phyloP scores from a whole-genome alignment of 2,113 vertebrate species.

The Fulica atra region DNA sequence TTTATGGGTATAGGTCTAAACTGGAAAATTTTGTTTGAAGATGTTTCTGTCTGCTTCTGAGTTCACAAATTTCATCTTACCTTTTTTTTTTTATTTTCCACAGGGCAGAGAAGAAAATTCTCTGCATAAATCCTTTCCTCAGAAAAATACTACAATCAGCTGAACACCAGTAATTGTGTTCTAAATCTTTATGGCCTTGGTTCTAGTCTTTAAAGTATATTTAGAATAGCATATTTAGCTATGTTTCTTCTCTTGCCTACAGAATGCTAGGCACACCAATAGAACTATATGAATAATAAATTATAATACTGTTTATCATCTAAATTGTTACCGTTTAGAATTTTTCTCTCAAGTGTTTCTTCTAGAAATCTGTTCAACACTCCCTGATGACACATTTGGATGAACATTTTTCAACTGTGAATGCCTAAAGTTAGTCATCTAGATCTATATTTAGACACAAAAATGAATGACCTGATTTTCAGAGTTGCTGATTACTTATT shows the following conservation, averaged over 20 bases:
- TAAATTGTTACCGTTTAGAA: constrained; percentile 48
- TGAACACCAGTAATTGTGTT: constrained; percentile 18
- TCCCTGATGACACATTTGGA: constrained; percentile 59
- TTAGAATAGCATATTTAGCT: constrained; percentile 45
- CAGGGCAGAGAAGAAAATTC: neutral
- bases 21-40: neutral
- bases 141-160: constrained; percentile 13
- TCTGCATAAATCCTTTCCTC: neutral
- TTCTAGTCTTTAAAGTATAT: constrained; percentile 41
- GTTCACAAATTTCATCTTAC: neutral
- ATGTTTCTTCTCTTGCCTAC: constrained; percentile 33
- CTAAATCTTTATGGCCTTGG: constrained; percentile 34
- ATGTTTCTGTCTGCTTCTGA: neutral
- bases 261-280: constrained; percentile 34
- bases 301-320: constrained; percentile 56
- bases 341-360: constrained; percentile 62
- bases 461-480: constrained; percentile 56
- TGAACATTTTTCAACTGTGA: constrained; percentile 53
- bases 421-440: constrained; percentile 66
- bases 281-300: constrained; percentile 64
- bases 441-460: constrained; percentile 57
- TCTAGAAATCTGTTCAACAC: constrained; percentile 38
- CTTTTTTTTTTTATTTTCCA: constrained; percentile 2
- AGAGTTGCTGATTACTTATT: constrained; percentile 59
- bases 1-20: neutral